Conservation (phyloP, 64 coral and sea anemone species). For the Pachyseris speciosa region DNA sequence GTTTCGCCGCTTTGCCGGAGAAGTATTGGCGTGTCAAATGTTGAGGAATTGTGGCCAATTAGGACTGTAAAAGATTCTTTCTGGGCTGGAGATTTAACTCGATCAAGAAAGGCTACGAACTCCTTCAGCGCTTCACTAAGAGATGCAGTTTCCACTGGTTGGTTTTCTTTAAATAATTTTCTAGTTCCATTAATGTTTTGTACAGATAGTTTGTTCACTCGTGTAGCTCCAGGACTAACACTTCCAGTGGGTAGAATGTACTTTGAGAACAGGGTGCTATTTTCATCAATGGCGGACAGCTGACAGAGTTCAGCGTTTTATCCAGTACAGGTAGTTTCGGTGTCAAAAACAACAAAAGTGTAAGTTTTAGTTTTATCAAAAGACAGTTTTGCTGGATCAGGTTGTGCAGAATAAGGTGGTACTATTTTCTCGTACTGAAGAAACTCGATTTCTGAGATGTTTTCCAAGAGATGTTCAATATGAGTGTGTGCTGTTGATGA, state of each 20-base stretch:
- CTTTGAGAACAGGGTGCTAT: constrained; percentile 9
- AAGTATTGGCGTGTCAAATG: no score
- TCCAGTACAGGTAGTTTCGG: constrained; percentile 9
- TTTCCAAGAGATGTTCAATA: background rate
- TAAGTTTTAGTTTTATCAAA: background rate
- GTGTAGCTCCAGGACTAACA: constrained; percentile 18
- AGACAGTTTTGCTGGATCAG: background rate
- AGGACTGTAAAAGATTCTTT: no score
- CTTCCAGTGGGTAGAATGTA: constrained; percentile 45
- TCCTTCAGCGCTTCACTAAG: background rate
- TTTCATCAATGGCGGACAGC: background rate
- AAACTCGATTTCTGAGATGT: background rate
- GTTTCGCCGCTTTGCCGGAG: no score
- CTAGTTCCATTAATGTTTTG: constrained; percentile 31
- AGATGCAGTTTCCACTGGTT: constrained; percentile 7
- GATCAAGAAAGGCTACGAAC: background rate
- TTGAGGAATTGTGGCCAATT: no score
- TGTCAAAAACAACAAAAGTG: background rate
- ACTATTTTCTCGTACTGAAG: background rate
- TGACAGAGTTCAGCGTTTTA: constrained; percentile 25
- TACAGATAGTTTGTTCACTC: constrained; percentile 53
- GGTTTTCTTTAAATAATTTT: constrained; percentile 38
- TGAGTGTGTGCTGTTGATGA: background rate
- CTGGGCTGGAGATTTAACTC: background rate
- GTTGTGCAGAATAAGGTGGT: background rate